A percentile compares a stretch with the other conserved stretches of the same genome.
Evolutionary conservation across 2,888 invertebrate genomes (phyloP).

Genomic region (Dolichomitus sp.): DNA sequence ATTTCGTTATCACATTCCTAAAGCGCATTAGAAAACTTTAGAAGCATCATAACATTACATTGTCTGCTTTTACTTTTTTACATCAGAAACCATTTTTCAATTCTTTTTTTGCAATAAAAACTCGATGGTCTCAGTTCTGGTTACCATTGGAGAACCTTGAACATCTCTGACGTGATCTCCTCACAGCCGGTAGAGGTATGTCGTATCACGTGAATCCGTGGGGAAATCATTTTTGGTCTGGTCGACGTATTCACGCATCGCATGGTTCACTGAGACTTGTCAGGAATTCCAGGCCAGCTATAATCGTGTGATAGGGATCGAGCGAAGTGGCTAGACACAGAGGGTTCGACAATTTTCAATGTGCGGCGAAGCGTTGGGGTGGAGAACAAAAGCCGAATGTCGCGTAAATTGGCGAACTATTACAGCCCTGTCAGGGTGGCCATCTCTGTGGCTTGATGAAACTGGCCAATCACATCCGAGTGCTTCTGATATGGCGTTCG

Average conservation of each 20-base stretch:
- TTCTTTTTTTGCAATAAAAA: not conserved
- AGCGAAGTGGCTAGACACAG: not conserved
- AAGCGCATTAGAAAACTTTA: no score
- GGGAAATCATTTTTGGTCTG: constrained; percentile 48
- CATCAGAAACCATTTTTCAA: not conserved
- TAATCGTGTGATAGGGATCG: constrained; percentile 7
- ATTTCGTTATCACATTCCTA: no score
- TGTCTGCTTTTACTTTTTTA: not conserved
- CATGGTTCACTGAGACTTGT: not conserved
- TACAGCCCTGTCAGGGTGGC: constrained; percentile 19
- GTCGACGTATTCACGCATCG: constrained; percentile 5
- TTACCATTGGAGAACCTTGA: not conserved
- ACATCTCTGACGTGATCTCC: not conserved
- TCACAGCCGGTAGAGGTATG: not conserved
- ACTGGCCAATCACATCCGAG: constrained; percentile 65
- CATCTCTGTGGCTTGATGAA: constrained; percentile 39
- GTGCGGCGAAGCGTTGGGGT: not conserved
- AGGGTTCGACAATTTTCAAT: constrained; percentile 5
- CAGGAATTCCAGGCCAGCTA: not conserved
- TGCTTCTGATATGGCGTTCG: constrained; percentile 64
- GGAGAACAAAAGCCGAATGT: not conserved
- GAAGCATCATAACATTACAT: no score
- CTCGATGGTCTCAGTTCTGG: not conserved
- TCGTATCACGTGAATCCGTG: constrained; percentile 19
- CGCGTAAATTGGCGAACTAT: constrained; percentile 60